Base-by-base conservation (phyloP, 2,888 invertebrate genomes). In the Harpalus rubripes region DNA sequence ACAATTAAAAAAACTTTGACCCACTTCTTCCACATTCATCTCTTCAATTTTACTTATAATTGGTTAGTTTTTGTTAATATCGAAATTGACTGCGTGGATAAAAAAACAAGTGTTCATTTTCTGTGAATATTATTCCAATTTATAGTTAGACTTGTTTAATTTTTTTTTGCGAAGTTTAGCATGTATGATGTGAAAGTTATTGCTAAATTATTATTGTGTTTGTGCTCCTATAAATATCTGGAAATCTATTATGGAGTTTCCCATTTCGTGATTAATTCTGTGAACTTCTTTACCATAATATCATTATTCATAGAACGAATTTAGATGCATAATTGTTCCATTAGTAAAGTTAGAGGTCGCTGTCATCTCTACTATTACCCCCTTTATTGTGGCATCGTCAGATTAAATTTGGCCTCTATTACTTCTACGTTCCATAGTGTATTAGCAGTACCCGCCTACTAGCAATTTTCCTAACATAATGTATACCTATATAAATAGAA, bases 261-360 rank as follows among this genome's bases (percentile, higher is more conserved):
- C 44, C 61, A 22, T 16, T 61, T 61, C 61, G 22, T 32, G 65
- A 65, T 65, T 65, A 65, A 65, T 65, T 65, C 65, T 12, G 8
- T 26, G 10, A 18, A 10, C 18, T 65, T 65, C 65, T 65, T 12
- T 32, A 12, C 32, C 26, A 32, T 65, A 32, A 65, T 65, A 12
- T 26, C 32, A 65, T 65, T 65, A 65, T 65, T 32, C 65, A n/a
- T 32, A 26, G 26, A 65, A 65, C 26, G 22, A 26, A 65, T 12
- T n/a, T 65, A 7, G 32, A 12, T 65, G 65, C 65, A 32, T 65
- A 65, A 65, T 65, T 65, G 65, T 1, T 65, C 65, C 65, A 65
- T 65, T 65, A 65, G 65, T 32, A 65, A 65, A 65, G 65, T 65
- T 65, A 61, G 65, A 65, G 65, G 65, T 65, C 65, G 65, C 65